phyloP scores from a whole-genome alignment of 2,797 vertebrate species.

The Nasua narica region DNA sequence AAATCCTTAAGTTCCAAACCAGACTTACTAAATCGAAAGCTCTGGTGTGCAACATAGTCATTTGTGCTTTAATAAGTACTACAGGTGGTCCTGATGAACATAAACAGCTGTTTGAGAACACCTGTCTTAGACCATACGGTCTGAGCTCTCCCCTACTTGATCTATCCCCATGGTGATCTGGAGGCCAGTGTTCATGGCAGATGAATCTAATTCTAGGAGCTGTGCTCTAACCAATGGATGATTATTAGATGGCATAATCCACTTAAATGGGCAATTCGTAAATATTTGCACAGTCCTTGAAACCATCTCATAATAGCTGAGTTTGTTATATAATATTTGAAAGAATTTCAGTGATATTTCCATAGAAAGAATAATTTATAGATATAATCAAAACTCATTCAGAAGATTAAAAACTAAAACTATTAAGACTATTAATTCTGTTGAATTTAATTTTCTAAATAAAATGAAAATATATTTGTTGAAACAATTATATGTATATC shows the following conservation, averaged over 20 bases:
- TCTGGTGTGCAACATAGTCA: too few species aligned
- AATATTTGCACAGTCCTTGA: too few species aligned
- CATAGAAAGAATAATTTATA: not conserved
- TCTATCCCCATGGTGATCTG: not conserved
- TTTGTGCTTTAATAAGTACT: not conserved
- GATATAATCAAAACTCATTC: not conserved
- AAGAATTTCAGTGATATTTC: not conserved
- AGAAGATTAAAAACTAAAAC: not conserved
- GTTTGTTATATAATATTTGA: not conserved
- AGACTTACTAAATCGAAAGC: not conserved
- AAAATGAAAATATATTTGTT: not conserved
- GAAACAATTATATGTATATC: not conserved
- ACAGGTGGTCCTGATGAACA: too few species aligned
- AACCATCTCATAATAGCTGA: not conserved
- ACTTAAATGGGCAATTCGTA: too few species aligned
- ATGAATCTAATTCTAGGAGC: not conserved
- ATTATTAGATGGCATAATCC: too few species aligned
- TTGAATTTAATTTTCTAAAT: not conserved
- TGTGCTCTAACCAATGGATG: not conserved
- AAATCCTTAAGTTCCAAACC: not conserved
- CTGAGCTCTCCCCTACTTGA: not conserved
- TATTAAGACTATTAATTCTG: not conserved
- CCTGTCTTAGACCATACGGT: accelerated
- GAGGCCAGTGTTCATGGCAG: not conserved
- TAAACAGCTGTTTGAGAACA: not conserved